Evolutionary conservation across 2,888 invertebrate genomes (phyloP), one percentile per base, ranked within the genome.

Genomic region (Gerris lacustris): DNA sequence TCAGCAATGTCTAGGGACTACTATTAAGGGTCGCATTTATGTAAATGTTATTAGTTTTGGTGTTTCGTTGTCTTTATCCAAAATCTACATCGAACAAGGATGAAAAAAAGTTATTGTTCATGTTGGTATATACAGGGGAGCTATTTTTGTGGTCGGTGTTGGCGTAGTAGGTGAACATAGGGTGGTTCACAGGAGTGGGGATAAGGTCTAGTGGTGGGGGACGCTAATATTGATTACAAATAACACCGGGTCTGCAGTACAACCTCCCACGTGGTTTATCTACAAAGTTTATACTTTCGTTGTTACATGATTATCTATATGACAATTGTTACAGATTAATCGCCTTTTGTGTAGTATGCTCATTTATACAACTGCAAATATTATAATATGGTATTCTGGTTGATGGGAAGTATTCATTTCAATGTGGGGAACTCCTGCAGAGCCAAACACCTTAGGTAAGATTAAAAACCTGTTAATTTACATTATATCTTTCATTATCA

Each of bases 141-240:
- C 31, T 31, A 31, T 31, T 31, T 31, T 31, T 31, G 31, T 31
- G 31, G 31, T 31, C 1, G 31, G 31, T 31, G 31, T 31, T 31
- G 31, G 31, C 31, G 31, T 31, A 31, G 31, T 31, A 31, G 31
- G 31, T 31, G 31, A 31, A 31, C 4, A 4, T 4, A 31, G 31
- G 31, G 31, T 31, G 31, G 31, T 4, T 31, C 31, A 31, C 31
- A 31, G 31, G 31, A 31, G 31, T 31, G 31, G 31, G 31, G 31
- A 31, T 31, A 31, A 31, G 31, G 31, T 31, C 31, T 31, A 31
- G 31, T 31, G 31, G 31, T 31, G 31, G 31, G 55, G 55, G 9
- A 55, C 15, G 15, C 55, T 55, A 55, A 55, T 55, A 55, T 55
- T 55, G 55, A 55, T 55, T 55, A 55, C 55, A 55, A 55, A 55